Evolutionary conservation across 1,140 invertebrate genomes (phyloP).

Genomic region (Belonocnema kinseyi): DNA sequence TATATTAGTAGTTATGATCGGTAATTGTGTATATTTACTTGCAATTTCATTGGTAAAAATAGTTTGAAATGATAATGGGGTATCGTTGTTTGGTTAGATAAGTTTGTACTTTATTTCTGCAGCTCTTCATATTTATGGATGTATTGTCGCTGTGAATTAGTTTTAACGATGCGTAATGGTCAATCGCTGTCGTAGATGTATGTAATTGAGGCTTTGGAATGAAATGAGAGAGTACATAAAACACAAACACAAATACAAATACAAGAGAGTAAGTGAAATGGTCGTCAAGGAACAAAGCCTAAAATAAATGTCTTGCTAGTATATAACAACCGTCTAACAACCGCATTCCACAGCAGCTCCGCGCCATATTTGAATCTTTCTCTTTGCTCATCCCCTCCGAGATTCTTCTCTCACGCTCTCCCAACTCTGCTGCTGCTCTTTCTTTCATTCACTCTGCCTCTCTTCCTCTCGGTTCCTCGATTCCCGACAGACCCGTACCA

Average conservation of each 20-base stretch:
- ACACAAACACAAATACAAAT: background rate
- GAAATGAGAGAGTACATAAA: constrained; percentile 22
- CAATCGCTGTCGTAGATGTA: constrained; percentile 2
- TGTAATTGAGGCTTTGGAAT: constrained; percentile 8
- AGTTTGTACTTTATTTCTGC: constrained; percentile 28
- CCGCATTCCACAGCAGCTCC: constrained; percentile 54
- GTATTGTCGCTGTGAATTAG: background rate
- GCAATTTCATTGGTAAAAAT: too few relatives aligned
- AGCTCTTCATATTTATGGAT: constrained; percentile 10
- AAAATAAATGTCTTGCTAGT: constrained; percentile 55
- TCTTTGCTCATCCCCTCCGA: constrained; percentile 32
- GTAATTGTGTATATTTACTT: too few relatives aligned
- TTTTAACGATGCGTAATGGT: background rate
- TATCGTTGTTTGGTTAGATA: background rate
- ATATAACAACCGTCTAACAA: constrained; percentile 49
- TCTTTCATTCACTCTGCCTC: constrained; percentile 24
- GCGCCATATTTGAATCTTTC: constrained; percentile 59
- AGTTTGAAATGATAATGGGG: too few relatives aligned
- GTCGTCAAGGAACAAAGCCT: constrained; percentile 45
- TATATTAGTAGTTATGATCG: too few relatives aligned
- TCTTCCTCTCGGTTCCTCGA: constrained; percentile 16
- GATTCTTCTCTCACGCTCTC: constrained; percentile 36
- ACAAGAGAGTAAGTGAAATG: background rate
- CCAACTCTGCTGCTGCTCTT: constrained; percentile 15
- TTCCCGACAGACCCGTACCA: constrained; percentile 37